Conservation (phyloP, 53 echinoderm and acorn worm species). For the Zoroaster sp. region DNA sequence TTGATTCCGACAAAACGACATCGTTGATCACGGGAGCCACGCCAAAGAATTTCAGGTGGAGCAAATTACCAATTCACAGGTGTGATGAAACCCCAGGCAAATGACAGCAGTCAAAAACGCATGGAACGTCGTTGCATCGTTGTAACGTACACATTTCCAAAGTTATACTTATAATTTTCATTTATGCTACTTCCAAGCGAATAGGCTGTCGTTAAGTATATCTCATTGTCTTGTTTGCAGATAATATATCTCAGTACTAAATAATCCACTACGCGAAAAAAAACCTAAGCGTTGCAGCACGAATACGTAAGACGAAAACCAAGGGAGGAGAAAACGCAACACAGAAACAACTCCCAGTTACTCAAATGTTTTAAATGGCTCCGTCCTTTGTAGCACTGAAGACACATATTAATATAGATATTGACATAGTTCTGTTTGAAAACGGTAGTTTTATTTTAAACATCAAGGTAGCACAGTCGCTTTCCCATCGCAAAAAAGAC, state of each 20-base stretch:
- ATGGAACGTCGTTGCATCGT: neutral
- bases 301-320: constrained; percentile 17
- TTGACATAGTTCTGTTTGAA: neutral
- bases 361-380: neutral
- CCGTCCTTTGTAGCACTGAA: neutral
- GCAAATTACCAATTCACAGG: too few species aligned
- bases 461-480: constrained; percentile 46
- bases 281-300: constrained; percentile 9
- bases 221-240: neutral
- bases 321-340: neutral
- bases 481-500: constrained; percentile 11
- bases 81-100: too few species aligned
- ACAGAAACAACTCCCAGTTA: neutral
- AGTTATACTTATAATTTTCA: neutral
- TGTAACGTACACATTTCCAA: neutral
- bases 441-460: neutral
- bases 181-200: neutral
- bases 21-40: neutral
- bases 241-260: neutral
- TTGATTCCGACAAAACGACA: neutral
- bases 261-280: neutral
- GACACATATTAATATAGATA: neutral
- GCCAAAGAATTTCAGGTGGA: too few species aligned
- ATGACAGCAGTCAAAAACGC: neutral
- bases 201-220: neutral